Base-by-base conservation (phyloP, 2,113 vertebrate species). In the Nyctereutes procyonoides region DNA sequence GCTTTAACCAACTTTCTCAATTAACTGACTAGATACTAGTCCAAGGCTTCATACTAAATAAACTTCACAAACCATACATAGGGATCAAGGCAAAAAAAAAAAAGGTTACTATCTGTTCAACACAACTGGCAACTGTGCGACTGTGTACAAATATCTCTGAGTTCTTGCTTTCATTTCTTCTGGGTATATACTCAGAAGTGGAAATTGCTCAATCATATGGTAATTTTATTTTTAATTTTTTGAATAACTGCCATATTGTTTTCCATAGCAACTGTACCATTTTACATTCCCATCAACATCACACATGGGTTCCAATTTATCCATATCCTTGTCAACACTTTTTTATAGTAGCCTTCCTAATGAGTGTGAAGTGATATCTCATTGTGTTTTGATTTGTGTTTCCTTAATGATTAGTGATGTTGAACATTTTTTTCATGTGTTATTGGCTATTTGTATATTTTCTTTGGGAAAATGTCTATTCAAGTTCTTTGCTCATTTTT, bases 1-100 rank as follows among this genome's bases (percentile, higher is more conserved):
- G 65, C 60, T 92, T 91, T 76, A 85, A 81, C 24, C 58, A 69
- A 43, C n/a, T 86, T 86, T 81, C 82, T 77, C 38, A 71, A 93
- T 30, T 77, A 71, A 76, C n/a, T 15, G 48, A 74, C 60, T 22
- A 81, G 67, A 86, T 28, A 79, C 26, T 55, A 32, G 17, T 77
- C 53, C n/a, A n/a, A 86, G 26, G 22, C 51, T 55, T 83, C 30
- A 51, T 4, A 62, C 60, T 93, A 86, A 95, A 35, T 79, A 96
- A 62, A 81, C n/a, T 86, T 56, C 32, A 92, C 4, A 63, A 95
- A 77, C 71, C 43, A 76, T 24, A 55, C 58, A 67, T 19, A 56
- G 32, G 58, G n/a, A 86, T 14, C 20, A 60, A 69, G 53, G 74
- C 35, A 53, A 85, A 73, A 38, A 53, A 85, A 73, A 38, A 63